Percentiles rank a stretch among this genome's conserved stretches.
Evolutionary conservation across 2,888 invertebrate genomes (phyloP).

Genomic region (Philopedon plagiatum): DNA sequence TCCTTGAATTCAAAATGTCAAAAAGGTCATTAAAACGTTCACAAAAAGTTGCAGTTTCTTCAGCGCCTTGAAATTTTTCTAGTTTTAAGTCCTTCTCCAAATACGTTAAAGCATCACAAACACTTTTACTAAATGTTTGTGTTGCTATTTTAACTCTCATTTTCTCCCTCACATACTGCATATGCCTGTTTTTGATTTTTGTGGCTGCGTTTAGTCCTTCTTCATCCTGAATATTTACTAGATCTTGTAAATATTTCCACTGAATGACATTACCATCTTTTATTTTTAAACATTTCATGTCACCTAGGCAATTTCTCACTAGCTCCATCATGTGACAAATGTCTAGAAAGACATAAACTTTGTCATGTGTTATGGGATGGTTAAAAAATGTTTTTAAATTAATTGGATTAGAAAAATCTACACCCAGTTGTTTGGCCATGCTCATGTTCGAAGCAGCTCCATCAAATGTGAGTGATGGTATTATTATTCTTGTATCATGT

Average conservation of each 20-base stretch:
- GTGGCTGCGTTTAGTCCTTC: constrained; percentile 22
- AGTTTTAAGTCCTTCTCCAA: constrained; percentile 35
- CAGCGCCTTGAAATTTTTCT: no score
- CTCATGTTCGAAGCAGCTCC: constrained; percentile 28
- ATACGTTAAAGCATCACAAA: constrained; percentile 42
- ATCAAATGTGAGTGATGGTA: no score
- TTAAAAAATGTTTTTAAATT: constrained; percentile 14
- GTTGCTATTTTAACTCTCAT: no score
- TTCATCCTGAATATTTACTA: no score
- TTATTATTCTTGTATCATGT: no score
- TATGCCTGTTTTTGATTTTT: constrained; percentile 38
- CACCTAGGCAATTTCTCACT: no score
- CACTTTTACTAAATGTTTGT: constrained; percentile 45
- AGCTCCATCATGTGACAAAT: no score
- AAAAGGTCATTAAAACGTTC: constrained; percentile 34
- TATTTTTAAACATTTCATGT: no score
- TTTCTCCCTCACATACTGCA: constrained; percentile 38
- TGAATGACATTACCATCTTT: no score
- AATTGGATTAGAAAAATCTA: constrained; percentile 1
- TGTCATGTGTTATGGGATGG: constrained; percentile 47
- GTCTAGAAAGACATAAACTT: no score
- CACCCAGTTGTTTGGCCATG: constrained; percentile 25
- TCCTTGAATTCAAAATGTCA: constrained; percentile 43
- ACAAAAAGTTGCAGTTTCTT: constrained; percentile 22
- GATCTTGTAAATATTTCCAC: no score